Conservation (phyloP, 2,797 vertebrate genomes). For the Ataeniobius toweri region DNA sequence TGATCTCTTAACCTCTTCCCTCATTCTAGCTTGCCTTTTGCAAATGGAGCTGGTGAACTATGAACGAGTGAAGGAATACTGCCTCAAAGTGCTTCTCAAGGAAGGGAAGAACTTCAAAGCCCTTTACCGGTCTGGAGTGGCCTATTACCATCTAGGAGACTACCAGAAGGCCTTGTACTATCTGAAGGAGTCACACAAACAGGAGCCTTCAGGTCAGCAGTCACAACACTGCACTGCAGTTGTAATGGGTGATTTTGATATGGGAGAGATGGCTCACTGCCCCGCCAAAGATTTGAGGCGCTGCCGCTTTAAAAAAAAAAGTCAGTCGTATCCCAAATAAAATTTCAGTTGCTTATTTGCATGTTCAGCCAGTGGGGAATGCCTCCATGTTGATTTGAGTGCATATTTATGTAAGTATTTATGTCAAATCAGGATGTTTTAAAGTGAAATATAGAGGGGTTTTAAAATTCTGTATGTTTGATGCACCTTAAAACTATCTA, state of each 20-base stretch:
- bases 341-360: neutral
- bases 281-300: neutral
- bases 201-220: conserved; percentile 91
- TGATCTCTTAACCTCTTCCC: neutral
- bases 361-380: neutral
- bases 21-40: conserved; percentile 88
- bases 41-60: conserved; percentile 99
- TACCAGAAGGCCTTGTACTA: conserved; percentile 97
- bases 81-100: conserved; percentile 96
- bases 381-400: neutral
- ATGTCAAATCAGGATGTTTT: neutral
- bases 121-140: conserved; percentile 95
- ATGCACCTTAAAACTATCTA: neutral
- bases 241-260: neutral
- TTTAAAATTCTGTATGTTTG: too few relatives aligned
- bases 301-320: neutral
- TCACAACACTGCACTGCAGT: neutral
- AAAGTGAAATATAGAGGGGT: too few relatives aligned
- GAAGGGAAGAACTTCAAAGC: conserved; percentile 99
- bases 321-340: neutral
- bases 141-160: conserved; percentile 97
- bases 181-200: conserved; percentile 96
- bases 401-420: neutral
- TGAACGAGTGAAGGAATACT: conserved; percentile 97
- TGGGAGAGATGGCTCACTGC: neutral